Conservation (phyloP, 2,113 vertebrate species). For the Andinoacara biseriatus region DNA sequence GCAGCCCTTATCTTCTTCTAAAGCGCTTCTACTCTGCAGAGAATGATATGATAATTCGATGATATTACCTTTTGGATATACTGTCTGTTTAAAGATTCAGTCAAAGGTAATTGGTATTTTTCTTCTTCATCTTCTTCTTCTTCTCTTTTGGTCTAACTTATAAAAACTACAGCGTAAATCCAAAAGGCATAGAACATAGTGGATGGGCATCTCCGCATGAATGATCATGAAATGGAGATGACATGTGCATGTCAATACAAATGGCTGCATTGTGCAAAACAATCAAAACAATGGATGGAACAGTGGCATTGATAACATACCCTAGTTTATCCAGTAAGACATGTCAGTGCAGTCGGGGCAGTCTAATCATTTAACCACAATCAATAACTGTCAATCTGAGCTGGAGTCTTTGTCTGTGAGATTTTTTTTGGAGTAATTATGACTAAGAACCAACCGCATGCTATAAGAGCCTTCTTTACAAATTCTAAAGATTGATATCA, state of each 20-base stretch:
- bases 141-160: slow-evolving; percentile 6
- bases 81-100: slow-evolving; percentile 54
- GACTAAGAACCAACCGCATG: slow-evolving; percentile 5
- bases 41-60: slow-evolving; percentile 57
- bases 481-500: slow-evolving; percentile 26
- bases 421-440: slow-evolving; percentile 34
- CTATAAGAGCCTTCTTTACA: slow-evolving; percentile 11
- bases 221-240: slow-evolving; percentile 43
- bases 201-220: slow-evolving; percentile 23
- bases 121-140: slow-evolving; percentile 6
- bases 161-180: neutral
- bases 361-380: slow-evolving; percentile 47
- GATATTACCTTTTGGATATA: slow-evolving; percentile 65
- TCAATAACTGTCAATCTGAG: slow-evolving; percentile 62
- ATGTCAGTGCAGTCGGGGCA: slow-evolving; percentile 1
- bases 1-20: slow-evolving; percentile 55
- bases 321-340: slow-evolving; percentile 32
- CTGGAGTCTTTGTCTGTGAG: slow-evolving; percentile 8
- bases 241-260: slow-evolving; percentile 41
- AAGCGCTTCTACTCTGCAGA: slow-evolving; percentile 32
- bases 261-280: slow-evolving; percentile 21
- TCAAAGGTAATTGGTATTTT: slow-evolving; percentile 50
- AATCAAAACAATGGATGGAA: slow-evolving; percentile 47
- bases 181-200: neutral
- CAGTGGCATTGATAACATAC: slow-evolving; percentile 28